phyloP scores from a whole-genome alignment of 2,888 invertebrate species.

The Sepiola atlantica region DNA sequence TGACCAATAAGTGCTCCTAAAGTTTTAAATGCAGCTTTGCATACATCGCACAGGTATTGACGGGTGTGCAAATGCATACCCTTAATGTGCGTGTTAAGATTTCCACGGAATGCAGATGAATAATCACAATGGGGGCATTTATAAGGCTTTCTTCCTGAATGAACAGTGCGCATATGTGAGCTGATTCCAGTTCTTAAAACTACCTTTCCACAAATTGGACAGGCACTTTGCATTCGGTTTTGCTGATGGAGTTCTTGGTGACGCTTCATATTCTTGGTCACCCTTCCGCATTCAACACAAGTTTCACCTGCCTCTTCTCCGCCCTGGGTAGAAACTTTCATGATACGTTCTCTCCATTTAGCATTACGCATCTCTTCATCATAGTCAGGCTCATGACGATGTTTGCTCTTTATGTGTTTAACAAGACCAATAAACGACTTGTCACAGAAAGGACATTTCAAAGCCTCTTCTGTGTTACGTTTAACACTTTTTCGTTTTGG shows the following conservation, averaged over 20 bases:
- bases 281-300: conserved; percentile 70
- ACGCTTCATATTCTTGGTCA: conserved; percentile 70
- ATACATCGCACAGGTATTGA: conserved; percentile 69
- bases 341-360: conserved; percentile 70
- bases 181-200: conserved; percentile 71
- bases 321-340: conserved; percentile 70
- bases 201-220: conserved; percentile 70
- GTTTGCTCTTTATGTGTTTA: conserved; percentile 70
- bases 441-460: conserved; percentile 71
- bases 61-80: conserved; percentile 71
- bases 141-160: conserved; percentile 71
- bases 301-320: conserved; percentile 66
- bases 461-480: conserved; percentile 69
- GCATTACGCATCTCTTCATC: conserved; percentile 72
- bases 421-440: conserved; percentile 70
- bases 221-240: conserved; percentile 70
- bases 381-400: conserved; percentile 69
- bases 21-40: conserved; percentile 72
- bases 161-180: conserved; percentile 71
- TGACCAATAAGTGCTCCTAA: conserved; percentile 71
- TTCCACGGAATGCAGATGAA: conserved; percentile 70
- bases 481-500: conserved; percentile 65
- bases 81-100: conserved; percentile 71
- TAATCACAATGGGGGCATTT: conserved; percentile 72
- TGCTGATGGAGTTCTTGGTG: conserved; percentile 71